phyloP scores from a whole-genome alignment of 2,113 vertebrate genomes.

The Esox niger region DNA sequence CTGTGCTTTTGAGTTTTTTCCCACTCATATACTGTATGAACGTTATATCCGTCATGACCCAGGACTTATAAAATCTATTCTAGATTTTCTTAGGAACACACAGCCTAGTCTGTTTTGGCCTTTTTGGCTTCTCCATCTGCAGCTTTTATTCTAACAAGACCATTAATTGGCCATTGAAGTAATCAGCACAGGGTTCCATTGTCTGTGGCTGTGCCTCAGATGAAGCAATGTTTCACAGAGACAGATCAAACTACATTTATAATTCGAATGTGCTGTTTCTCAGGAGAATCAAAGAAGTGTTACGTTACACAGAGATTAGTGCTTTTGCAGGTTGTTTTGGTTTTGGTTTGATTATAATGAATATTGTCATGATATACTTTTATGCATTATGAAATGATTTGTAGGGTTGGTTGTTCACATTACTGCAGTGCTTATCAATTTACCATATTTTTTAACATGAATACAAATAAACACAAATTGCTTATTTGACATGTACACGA shows the following conservation, averaged over 20 bases:
- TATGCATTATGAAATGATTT: too few relatives aligned
- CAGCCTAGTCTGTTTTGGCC: background rate
- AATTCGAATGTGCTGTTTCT: conserved; percentile 5
- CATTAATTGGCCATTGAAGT: background rate
- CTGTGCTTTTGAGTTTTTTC: background rate
- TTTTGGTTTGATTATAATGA: too few relatives aligned
- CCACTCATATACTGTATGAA: background rate
- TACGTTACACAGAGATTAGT: conserved; percentile 17
- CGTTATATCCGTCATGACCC: too few relatives aligned
- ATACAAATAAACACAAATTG: too few relatives aligned
- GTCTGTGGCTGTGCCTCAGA: too few relatives aligned
- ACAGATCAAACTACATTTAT: background rate
- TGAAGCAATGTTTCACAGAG: background rate
- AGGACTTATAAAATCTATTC: background rate
- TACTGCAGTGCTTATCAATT: too few relatives aligned
- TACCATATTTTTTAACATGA: too few relatives aligned
- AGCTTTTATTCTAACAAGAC: background rate
- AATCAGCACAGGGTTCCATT: conserved; percentile 1
- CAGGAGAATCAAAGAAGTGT: conserved; percentile 12
- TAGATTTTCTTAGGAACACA: background rate
- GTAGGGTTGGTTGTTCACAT: too few relatives aligned
- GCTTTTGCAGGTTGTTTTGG: background rate
- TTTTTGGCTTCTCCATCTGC: background rate
- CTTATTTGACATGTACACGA: too few relatives aligned
- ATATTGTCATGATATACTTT: too few relatives aligned